Evolutionary conservation across 2,113 vertebrate species (phyloP), one percentile per base, ranked within the genome.

Genomic region (Tapirus terrestris): DNA sequence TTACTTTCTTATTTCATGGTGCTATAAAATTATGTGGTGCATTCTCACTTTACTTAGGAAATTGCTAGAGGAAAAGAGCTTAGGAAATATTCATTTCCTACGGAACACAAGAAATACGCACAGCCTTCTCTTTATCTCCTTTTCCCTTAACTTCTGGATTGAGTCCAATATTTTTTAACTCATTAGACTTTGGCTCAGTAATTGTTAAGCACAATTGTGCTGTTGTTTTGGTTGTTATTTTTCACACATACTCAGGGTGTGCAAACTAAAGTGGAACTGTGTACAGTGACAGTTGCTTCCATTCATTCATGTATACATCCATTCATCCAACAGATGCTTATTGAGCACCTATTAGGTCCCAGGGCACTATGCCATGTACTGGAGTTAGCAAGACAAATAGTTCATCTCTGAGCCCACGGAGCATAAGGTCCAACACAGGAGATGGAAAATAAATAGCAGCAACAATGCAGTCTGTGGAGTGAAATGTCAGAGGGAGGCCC

Each of bases 31-130:
- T 97, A 98, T 96, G 94, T 91, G 75, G 8, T 86, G 61, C 67
- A 97, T 87, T 96, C 88, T 94, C 96, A 81, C 96, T 97, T 98
- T 98, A 25, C 3, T 75, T 89, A 97, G 93, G 97, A 98, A 98
- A 95, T 97, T 96, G 91, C 68, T 94, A 90, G 95, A 97, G 97
- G 94, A 97, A 98, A 97, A 81, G 77, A 93, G 94, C 83, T 98
- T 92, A 95, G 97, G 96, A 98, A 98, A 94, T 96, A 96, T 89
- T 98, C n/a, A 95, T 98, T 98, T 98, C 97, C 98, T 97, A 0
- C 48, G 45, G 91, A 97, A 94, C 97, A 97, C 95, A 97, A 97
- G 97, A 99, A 98, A 89, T 88, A 95, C 89, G 97, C 81, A 83
- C 77, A 95, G 94, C 97, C 95, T 97, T 98, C 88, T 97, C 58